Evolutionary conservation across 2,113 vertebrate species (phyloP).

Genomic region (Eubucco bourcierii): DNA sequence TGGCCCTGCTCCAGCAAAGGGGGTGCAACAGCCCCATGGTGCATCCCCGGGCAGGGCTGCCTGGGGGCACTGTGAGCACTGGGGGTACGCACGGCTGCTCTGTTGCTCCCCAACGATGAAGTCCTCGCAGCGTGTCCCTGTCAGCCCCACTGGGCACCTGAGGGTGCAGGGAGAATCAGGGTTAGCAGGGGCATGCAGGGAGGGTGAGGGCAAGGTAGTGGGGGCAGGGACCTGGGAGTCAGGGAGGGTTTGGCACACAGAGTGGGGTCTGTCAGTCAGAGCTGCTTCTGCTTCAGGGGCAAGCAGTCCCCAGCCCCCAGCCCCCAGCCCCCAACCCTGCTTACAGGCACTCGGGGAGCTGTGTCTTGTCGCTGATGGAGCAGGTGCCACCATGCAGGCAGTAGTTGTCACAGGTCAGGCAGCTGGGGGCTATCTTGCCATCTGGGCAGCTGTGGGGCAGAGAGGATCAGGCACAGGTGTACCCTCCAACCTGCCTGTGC

Average conservation of each 20-base stretch:
- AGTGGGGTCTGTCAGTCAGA: neutral
- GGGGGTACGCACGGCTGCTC: conserved; percentile 63
- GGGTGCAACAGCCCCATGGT: neutral
- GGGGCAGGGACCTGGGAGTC: neutral
- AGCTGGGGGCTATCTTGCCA: conserved; percentile 82
- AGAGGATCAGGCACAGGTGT: neutral
- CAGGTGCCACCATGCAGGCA: conserved; percentile 86
- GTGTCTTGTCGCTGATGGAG: conserved; percentile 79
- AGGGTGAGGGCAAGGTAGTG: neutral
- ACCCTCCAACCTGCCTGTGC: accelerated
- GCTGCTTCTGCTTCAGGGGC: neutral
- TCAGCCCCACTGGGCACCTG: conserved; percentile 73
- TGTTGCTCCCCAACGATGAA: conserved; percentile 61
- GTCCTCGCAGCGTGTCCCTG: conserved; percentile 70
- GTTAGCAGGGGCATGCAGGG: neutral
- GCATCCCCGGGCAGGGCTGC: neutral
- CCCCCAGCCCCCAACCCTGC: neutral
- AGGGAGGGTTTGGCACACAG: neutral
- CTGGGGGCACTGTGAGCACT: neutral
- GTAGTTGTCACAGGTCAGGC: conserved; percentile 85
- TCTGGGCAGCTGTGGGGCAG: conserved; percentile 81
- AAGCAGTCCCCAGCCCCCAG: accelerated
- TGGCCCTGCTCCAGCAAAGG: neutral
- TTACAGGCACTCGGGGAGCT: conserved; percentile 91
- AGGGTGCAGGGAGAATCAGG: neutral